phyloP scores from a whole-genome alignment of 2,797 vertebrate genomes.

The Melanotaenia trifasciata region DNA sequence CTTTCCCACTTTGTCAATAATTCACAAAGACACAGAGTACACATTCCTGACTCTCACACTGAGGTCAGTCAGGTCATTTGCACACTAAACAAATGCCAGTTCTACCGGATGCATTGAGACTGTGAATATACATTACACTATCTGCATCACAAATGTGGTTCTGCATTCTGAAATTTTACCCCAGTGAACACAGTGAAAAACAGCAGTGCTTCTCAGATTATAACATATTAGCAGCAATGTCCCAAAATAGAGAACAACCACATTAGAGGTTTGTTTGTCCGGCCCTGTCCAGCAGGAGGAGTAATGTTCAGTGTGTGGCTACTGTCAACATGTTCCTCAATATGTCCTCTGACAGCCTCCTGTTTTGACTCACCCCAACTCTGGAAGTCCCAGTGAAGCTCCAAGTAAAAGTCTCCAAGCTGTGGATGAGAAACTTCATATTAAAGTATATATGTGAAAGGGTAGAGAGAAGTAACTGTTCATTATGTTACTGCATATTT shows the following conservation, averaged over 20 bases:
- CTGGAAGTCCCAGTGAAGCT: constrained; percentile 99
- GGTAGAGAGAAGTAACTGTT: not conserved
- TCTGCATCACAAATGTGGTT: not conserved
- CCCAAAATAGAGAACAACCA: not conserved
- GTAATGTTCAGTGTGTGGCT: constrained; percentile 12
- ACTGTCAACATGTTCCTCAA: not conserved
- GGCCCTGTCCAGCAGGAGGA: constrained; percentile 61
- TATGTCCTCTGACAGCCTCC: not conserved
- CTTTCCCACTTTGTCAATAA: constrained; percentile 54
- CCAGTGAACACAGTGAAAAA: not conserved
- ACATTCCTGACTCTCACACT: constrained; percentile 15
- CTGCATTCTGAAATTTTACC: constrained; percentile 1
- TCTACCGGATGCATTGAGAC: not conserved
- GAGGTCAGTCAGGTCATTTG: constrained; percentile 14
- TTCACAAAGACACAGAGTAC: constrained; percentile 45
- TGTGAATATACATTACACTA: not conserved
- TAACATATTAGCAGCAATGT: not conserved
- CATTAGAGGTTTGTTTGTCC: not conserved
- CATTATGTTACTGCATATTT: not conserved
- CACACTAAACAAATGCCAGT: constrained; percentile 22
- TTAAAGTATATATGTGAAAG: not conserved
- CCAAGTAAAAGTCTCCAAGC: constrained; percentile 99
- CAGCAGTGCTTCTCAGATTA: not conserved
- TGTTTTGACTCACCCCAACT: constrained; percentile 94
- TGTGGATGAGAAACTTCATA: constrained; percentile 71